A percentile compares a stretch with the other conserved stretches of the same genome.
These are phyloP conservation scores for Sarcophaga caerulescens DNA, from an alignment of 2,888 invertebrate genomes.

Conservation along the genomic window DNA sequence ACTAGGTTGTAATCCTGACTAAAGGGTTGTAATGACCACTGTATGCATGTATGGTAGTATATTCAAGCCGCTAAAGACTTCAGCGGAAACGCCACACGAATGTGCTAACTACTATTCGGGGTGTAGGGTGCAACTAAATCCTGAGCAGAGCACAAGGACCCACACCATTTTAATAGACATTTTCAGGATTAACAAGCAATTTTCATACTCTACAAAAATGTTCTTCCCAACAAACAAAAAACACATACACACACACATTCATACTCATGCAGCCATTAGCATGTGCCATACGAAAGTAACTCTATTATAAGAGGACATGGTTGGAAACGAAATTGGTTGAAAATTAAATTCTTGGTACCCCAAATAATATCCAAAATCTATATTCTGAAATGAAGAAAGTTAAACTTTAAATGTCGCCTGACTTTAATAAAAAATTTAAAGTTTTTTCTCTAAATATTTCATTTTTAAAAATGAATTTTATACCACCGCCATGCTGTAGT, in stretches of 20 bases:
- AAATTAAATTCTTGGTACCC: background rate
- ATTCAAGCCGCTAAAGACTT: too few relatives aligned
- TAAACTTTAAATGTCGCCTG: background rate
- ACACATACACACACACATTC: background rate
- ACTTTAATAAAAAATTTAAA: background rate
- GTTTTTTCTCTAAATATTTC: background rate
- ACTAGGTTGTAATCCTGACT: too few relatives aligned
- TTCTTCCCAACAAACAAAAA: background rate
- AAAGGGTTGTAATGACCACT: too few relatives aligned
- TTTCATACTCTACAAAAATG: conserved; percentile 29
- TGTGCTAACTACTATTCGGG: too few relatives aligned
- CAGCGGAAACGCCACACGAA: too few relatives aligned
- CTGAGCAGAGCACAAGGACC: background rate
- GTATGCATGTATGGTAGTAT: too few relatives aligned
- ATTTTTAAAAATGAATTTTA: background rate
- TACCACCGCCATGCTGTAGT: too few relatives aligned
- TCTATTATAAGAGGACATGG: background rate
- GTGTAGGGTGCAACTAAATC: too few relatives aligned
- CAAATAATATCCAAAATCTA: background rate
- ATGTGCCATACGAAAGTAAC: background rate
- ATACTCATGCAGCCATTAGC: background rate
- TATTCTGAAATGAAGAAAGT: background rate
- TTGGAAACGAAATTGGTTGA: background rate
- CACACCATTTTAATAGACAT: conserved; percentile 41
- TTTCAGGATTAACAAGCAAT: conserved; percentile 47